phyloP scores from a whole-genome alignment of 1,140 invertebrate species.

The Alviniconcha marisindica region DNA sequence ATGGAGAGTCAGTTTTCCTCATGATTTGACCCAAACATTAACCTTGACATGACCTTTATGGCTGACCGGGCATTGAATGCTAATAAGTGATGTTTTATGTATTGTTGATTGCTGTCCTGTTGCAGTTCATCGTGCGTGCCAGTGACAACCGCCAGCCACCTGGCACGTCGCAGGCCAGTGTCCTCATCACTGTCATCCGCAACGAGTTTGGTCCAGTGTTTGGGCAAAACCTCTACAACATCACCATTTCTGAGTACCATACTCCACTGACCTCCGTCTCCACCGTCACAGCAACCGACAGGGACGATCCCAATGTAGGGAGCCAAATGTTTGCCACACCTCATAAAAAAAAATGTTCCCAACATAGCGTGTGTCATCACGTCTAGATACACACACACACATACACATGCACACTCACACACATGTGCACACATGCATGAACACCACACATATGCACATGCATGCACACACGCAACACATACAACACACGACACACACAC shows the following conservation, averaged over 20 bases:
- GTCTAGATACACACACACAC: neutral
- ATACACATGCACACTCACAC: neutral
- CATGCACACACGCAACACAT: too few species aligned
- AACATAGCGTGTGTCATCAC: too few species aligned
- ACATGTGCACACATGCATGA: neutral
- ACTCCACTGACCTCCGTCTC: conserved; percentile 39
- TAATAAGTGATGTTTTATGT: too few species aligned
- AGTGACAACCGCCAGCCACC: conserved; percentile 64
- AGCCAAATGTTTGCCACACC: neutral
- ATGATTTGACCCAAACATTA: too few species aligned
- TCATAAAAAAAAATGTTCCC: too few species aligned
- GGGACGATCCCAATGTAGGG: conserved; percentile 40
- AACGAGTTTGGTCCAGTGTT: conserved; percentile 63
- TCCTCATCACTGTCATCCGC: conserved; percentile 61
- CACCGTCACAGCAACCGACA: conserved; percentile 58
- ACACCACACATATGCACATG: too few species aligned
- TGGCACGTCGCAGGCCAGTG: conserved; percentile 47
- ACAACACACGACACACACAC: too few species aligned
- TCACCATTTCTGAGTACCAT: conserved; percentile 51
- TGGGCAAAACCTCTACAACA: conserved; percentile 77
- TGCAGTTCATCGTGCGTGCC: conserved; percentile 65
- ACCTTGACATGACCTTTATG: too few species aligned
- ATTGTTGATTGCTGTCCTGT: neutral
- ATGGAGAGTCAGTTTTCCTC: too few species aligned
- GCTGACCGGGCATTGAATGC: too few species aligned